Conservation (phyloP, 2,113 vertebrate species). For the Xiphorhynchus elegans region DNA sequence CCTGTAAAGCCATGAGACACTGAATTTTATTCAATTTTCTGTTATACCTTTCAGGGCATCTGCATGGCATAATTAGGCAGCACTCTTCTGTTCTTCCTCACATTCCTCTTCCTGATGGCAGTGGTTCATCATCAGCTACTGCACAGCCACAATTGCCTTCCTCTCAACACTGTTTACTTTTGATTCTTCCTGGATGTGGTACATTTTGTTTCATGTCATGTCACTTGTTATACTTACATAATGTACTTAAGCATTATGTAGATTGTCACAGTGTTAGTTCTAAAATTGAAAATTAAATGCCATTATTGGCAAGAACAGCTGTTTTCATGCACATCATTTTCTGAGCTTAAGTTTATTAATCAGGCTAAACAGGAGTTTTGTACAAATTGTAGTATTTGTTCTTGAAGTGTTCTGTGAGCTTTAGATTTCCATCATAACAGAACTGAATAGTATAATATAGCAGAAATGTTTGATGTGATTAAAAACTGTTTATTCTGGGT, state of each 20-base stretch:
- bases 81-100: background rate
- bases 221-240: slow-evolving; percentile 54
- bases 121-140: slow-evolving; percentile 46
- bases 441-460: slow-evolving; percentile 64
- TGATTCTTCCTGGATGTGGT: slow-evolving; percentile 12
- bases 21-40: background rate
- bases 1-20: background rate
- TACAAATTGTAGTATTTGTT: slow-evolving; percentile 63
- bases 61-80: background rate
- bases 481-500: slow-evolving; percentile 74
- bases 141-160: slow-evolving; percentile 20
- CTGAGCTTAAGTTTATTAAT: slow-evolving; percentile 71
- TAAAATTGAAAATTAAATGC: slow-evolving; percentile 74
- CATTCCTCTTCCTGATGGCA: slow-evolving; percentile 29
- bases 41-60: slow-evolving; percentile 6
- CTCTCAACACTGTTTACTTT: slow-evolving; percentile 40
- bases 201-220: slow-evolving; percentile 41
- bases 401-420: slow-evolving; percentile 60
- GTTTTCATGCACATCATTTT: slow-evolving; percentile 66
- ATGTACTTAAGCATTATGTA: slow-evolving; percentile 67
- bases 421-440: slow-evolving; percentile 76
- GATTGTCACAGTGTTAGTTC: slow-evolving; percentile 66
- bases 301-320: slow-evolving; percentile 69
- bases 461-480: slow-evolving; percentile 75
- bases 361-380: slow-evolving; percentile 57